Conservation (phyloP, 2,888 invertebrate species). For the Nasonia oneida region DNA sequence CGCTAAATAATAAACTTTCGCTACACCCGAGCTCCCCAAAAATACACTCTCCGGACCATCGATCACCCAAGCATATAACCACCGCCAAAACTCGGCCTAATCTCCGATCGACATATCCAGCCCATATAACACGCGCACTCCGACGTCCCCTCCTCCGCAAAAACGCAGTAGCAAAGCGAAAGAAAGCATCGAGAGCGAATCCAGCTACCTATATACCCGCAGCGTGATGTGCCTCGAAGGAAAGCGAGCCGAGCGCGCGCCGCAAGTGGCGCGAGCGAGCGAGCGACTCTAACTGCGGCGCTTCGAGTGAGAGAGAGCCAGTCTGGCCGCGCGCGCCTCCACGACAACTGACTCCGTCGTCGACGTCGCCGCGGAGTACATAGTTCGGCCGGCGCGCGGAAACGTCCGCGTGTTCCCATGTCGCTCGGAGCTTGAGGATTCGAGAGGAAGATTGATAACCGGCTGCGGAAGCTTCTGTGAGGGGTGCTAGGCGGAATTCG, state of each 20-base stretch:
- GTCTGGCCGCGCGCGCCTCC: conserved; percentile 58
- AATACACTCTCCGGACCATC: no score
- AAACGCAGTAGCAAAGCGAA: not conserved
- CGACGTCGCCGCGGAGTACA: not conserved
- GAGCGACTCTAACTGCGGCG: conserved; percentile 32
- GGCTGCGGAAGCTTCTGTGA: no score
- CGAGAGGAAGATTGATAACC: no score
- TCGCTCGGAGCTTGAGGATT: no score
- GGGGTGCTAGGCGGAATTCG: no score
- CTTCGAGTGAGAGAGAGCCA: conserved; percentile 50
- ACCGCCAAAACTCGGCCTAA: no score
- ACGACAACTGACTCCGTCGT: conserved; percentile 38
- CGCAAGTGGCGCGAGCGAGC: conserved; percentile 4
- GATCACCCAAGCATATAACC: no score
- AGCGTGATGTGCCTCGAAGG: not conserved
- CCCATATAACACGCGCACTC: no score
- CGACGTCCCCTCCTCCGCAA: no score
- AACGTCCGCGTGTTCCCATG: not conserved
- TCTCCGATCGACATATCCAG: no score
- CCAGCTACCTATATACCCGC: not conserved
- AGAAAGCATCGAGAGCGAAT: not conserved
- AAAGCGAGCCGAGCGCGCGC: conserved; percentile 4
- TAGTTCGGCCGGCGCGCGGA: not conserved
- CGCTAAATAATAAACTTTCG: no score
- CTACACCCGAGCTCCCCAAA: no score